Conservation (phyloP, 2,888 invertebrate genomes). For the Torymus texanus region DNA sequence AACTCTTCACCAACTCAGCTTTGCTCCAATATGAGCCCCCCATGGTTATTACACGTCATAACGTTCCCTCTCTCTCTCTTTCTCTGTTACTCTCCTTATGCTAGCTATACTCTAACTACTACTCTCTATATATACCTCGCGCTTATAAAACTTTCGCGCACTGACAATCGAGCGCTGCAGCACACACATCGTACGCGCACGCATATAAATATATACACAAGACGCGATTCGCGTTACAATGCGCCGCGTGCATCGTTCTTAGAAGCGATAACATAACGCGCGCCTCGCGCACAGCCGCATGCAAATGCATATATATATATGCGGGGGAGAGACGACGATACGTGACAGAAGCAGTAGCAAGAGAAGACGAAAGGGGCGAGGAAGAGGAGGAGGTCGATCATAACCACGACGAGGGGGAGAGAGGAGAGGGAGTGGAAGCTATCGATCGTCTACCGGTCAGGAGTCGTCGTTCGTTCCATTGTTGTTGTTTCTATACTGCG, state of each 20-base stretch:
- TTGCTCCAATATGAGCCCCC: too few species aligned
- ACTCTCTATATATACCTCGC: too few species aligned
- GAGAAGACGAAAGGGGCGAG: too few species aligned
- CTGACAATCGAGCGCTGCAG: too few species aligned
- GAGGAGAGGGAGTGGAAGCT: background rate
- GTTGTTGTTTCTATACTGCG: background rate
- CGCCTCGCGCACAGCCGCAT: conserved; percentile 34
- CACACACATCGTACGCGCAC: too few species aligned
- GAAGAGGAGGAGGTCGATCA: too few species aligned
- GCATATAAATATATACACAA: background rate
- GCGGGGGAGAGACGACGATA: background rate
- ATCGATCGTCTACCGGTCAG: background rate
- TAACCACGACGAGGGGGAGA: too few species aligned
- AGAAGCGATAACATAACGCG: conserved; percentile 51
- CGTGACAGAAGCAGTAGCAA: conserved; percentile 12
- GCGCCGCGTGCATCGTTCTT: conserved; percentile 39
- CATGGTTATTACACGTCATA: too few species aligned
- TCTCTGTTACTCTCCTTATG: too few species aligned
- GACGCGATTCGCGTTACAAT: conserved; percentile 38
- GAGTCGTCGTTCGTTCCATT: conserved; percentile 1
- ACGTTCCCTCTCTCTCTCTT: too few species aligned
- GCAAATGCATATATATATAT: conserved; percentile 26
- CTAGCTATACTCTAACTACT: too few species aligned
- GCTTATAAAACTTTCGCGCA: background rate
- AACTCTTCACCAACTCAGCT: too few species aligned